Evolutionary conservation across 35 echinoderm and acorn worm genomes (phyloP), one percentile per base, ranked within the genome.

Genomic region (Apostichopus japonicus): DNA sequence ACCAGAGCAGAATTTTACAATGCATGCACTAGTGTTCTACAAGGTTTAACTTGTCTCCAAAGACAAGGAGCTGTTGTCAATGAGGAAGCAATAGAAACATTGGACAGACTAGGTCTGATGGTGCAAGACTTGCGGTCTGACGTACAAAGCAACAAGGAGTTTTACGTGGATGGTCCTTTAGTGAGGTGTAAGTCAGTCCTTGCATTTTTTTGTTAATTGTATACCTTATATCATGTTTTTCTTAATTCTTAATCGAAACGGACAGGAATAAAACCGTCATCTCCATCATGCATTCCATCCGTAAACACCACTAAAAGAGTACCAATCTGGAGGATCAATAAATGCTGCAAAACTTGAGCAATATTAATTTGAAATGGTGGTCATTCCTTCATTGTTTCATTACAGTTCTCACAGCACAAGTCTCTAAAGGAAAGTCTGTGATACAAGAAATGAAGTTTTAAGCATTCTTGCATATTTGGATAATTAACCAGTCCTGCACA

Each of bases 161-260:
- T 95, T 77, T 93, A 94, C 23, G 92, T 99, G 10, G 97, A 99
- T 90, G 97, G 97, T 10, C 97, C 97, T 77, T 93, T 99, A 9
- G 97, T 99, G 62, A 91, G 95, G 96, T 99, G 97, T 99, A 95
- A 99, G 97, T 89, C 6, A 75, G 63, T 9, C 33, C 2, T 61
- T 61, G 13, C 57, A 61, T 61, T 61, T 61, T 1, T 11, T 61
- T 61, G 57, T 61, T 10, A 8, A 61, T 61, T 61, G 57, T 5
- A 13, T 61, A 13, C 57, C 57, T 59, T 59, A 59, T 13, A 1
- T 44, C 4, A 3, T 44, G 3, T 44, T 44, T 3, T 44, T 44
- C 3, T 44, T 33, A 33, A 44, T 44, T 44, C 33, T 44, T 44
- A 44, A 44, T 44, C 4, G 4, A 44, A 44, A 44, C 33, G 33